Evolutionary conservation across 2,113 vertebrate species (phyloP), one percentile per base, ranked within the genome.

Genomic region (Myiozetetes cayanensis): DNA sequence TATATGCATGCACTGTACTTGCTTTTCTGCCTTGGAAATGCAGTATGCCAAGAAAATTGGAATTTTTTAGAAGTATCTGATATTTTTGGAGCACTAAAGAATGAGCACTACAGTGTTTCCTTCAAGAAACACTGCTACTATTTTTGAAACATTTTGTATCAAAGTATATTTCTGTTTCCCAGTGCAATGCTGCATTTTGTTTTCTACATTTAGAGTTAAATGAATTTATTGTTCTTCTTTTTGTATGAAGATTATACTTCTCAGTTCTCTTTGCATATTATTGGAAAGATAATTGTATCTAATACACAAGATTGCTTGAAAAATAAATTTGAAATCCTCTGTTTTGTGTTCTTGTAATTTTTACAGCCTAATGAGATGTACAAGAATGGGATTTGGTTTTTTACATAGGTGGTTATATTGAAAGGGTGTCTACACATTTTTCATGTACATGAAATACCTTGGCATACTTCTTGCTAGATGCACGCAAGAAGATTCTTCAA

Each of bases 261-360:
- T 81, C 23, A 13, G 10, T 79, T 90, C 19, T 94, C 43, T 92
- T 94, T 74, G 61, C 73, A 16, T 87, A 90, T 75, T 91, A 84
- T 28, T 93, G 61, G 52, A 87, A 89, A 87, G 19, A 37, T 55
- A 75, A 87, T 87, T 93, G 33, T 92, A 85, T 87, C 61, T 86
- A 75, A 75, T 14, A 22, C 8, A 19, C 6, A 37, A 53, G 21
- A 83, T 43, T 90, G 85, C 46, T 92, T 95, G 52, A 84, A 87
- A 90, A 97, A 97, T 95, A 97, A 95, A 97, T 49, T 30, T 81
- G 49, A 89, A 90, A 63, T 31, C 21, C 17, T 70, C 13, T 39
- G 3, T 56, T 81, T 67, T 28, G 3, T 67, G 90, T 83, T 86
- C 20, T 8, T 71, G 79, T 88, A 15, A 10, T 93, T 39, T 89